phyloP scores from a whole-genome alignment of 2,113 vertebrate genomes.

The Baryphthengus martii region DNA sequence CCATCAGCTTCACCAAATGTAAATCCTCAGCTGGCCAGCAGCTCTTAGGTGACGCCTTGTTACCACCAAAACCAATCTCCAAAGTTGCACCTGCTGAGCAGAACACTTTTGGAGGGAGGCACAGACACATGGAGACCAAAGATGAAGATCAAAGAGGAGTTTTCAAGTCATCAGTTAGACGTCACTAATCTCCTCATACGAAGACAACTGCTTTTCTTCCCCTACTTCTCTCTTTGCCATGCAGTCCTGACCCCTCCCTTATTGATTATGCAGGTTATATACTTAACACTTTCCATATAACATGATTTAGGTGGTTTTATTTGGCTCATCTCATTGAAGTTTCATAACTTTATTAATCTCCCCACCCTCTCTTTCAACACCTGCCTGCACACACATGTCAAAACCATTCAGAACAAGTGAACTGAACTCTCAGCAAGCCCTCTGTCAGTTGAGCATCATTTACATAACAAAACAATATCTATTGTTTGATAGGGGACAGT shows the following conservation, averaged over 20 bases:
- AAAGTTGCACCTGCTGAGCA: background rate
- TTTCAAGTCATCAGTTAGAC: background rate
- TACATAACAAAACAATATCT: constrained; percentile 12
- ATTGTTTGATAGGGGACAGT: background rate
- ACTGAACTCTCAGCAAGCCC: background rate
- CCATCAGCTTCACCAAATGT: accelerated
- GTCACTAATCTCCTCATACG: accelerated
- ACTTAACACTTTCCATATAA: background rate
- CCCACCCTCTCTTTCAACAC: background rate
- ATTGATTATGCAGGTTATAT: background rate
- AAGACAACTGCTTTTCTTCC: background rate
- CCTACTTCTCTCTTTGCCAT: background rate
- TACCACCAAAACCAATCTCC: background rate
- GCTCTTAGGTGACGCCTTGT: accelerated
- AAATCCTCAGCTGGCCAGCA: background rate
- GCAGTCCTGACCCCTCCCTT: background rate
- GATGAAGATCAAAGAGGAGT: background rate
- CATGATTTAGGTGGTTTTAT: background rate
- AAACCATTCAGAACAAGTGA: background rate
- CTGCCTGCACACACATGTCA: background rate
- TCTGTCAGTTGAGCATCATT: background rate
- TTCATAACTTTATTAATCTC: background rate
- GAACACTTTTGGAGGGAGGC: background rate
- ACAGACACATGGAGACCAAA: accelerated
- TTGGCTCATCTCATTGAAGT: background rate